Conservation (phyloP, 1,140 invertebrate genomes). For the Bombyx mandarina region DNA sequence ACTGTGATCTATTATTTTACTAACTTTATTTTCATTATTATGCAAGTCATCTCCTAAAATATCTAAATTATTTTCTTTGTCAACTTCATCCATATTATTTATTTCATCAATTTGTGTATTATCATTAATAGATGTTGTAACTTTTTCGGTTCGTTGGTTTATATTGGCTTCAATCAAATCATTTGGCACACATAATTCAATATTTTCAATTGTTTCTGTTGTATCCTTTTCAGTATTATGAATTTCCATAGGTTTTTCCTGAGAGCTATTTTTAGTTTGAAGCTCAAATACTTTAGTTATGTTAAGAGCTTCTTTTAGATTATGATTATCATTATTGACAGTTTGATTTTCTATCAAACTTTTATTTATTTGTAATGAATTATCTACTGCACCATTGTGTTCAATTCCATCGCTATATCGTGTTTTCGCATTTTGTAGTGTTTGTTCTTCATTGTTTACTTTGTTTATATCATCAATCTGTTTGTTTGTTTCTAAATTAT, state of each 20-base stretch:
- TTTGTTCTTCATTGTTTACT: not conserved
- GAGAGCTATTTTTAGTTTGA: not conserved
- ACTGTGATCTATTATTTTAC: conserved; percentile 4
- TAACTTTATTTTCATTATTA: conserved; percentile 2
- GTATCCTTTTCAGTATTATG: not conserved
- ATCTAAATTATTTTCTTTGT: no score
- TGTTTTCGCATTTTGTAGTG: not conserved
- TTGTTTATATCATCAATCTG: not conserved
- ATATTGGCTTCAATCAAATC: no score
- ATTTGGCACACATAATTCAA: no score
- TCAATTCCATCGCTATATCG: not conserved
- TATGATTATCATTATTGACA: no score
- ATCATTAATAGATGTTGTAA: not conserved
- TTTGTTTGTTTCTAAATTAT: not conserved
- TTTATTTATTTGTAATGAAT: not conserved
- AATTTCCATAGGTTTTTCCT: conserved; percentile 1
- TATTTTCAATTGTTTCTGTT: no score
- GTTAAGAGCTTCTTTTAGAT: conserved; percentile 7
- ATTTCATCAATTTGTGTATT: not conserved
- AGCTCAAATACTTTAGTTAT: not conserved
- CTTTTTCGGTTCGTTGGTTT: no score
- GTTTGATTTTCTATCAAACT: no score
- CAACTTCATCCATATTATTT: not conserved
- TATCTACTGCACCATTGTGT: not conserved
- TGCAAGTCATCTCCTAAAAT: no score